Percentiles rank a stretch among this genome's conserved stretches.
phyloP scores from a whole-genome alignment of 2,888 invertebrate species.

The Morpho achilles region DNA sequence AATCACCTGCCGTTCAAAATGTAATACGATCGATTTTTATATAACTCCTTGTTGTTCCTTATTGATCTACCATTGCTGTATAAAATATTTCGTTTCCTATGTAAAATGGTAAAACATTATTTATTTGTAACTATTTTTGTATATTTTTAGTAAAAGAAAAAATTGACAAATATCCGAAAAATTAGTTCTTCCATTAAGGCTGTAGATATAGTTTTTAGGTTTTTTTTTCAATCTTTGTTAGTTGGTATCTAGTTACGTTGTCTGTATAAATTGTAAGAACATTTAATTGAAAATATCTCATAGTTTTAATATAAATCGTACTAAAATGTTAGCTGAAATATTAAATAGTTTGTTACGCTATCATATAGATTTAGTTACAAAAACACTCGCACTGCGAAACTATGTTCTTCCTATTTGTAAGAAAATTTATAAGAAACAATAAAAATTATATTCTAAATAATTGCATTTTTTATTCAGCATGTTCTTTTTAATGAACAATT shows the following conservation, averaged over 20 bases:
- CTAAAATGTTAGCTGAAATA: constrained; percentile 59
- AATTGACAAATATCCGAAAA: constrained; percentile 38
- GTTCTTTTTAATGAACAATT: no score
- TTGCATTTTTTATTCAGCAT: constrained; percentile 31
- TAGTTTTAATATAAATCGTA: constrained; percentile 59
- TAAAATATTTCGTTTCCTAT: constrained; percentile 48
- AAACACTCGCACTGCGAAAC: constrained; percentile 67
- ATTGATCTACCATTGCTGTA: no score
- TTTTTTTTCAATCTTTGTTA: constrained; percentile 46
- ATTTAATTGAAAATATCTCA: constrained; percentile 64
- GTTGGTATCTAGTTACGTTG: constrained; percentile 41
- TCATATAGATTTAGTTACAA: constrained; percentile 46
- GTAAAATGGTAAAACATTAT: constrained; percentile 67
- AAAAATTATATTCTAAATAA: constrained; percentile 68
- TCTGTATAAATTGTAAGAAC: constrained; percentile 71
- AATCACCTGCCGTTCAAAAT: no score
- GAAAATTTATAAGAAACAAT: constrained; percentile 75
- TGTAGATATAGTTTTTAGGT: constrained; percentile 66
- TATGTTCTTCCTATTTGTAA: constrained; percentile 71
- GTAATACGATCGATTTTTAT: no score
- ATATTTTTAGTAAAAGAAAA: constrained; percentile 53
- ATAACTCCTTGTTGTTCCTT: no score
- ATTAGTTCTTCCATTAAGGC: constrained; percentile 61
- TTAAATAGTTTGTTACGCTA: constrained; percentile 57
- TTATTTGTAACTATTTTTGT: constrained; percentile 75